Conservation (phyloP, 2,888 invertebrate species). For the Coelopa pilipes region DNA sequence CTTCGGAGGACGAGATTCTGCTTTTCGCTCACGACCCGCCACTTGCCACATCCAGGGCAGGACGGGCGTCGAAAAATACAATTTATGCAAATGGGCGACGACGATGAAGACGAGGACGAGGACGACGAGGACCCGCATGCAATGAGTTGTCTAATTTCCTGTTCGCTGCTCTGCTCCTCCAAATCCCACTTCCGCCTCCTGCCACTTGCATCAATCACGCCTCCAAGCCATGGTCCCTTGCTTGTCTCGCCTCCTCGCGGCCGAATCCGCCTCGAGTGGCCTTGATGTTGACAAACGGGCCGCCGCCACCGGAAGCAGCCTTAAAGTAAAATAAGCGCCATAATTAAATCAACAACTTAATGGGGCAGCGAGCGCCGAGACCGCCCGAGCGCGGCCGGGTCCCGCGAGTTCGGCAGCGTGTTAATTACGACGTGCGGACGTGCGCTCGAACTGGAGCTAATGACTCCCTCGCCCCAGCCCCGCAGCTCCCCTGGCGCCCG, state of each 20-base stretch:
- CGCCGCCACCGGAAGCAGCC: slow-evolving; percentile 41
- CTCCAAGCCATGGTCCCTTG: not conserved
- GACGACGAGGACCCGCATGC: slow-evolving; percentile 29
- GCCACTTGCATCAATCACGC: not conserved
- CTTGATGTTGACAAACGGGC: slow-evolving; percentile 38
- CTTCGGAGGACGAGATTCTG: not conserved
- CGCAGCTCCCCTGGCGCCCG: no score
- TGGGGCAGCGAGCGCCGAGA: slow-evolving; percentile 8
- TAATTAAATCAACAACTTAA: slow-evolving; percentile 44
- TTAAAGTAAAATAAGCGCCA: slow-evolving; percentile 41
- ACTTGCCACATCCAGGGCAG: slow-evolving; percentile 11
- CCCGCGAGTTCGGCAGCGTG: not conserved
- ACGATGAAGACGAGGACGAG: no score
- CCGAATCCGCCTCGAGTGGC: slow-evolving; percentile 26
- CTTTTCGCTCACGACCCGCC: slow-evolving; percentile 1
- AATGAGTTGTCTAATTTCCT: slow-evolving; percentile 16
- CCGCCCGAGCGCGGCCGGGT: not conserved
- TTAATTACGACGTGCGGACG: slow-evolving; percentile 5
- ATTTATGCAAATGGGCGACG: slow-evolving; percentile 29
- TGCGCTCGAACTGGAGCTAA: not conserved
- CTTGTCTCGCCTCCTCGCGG: not conserved
- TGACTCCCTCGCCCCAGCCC: not conserved
- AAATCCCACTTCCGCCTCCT: not conserved
- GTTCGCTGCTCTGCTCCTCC: not conserved
- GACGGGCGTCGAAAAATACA: slow-evolving; percentile 10